These are phyloP conservation scores for Sylvia atricapilla DNA, from an alignment of 2,113 vertebrate genomes.

Conservation along the genomic window DNA sequence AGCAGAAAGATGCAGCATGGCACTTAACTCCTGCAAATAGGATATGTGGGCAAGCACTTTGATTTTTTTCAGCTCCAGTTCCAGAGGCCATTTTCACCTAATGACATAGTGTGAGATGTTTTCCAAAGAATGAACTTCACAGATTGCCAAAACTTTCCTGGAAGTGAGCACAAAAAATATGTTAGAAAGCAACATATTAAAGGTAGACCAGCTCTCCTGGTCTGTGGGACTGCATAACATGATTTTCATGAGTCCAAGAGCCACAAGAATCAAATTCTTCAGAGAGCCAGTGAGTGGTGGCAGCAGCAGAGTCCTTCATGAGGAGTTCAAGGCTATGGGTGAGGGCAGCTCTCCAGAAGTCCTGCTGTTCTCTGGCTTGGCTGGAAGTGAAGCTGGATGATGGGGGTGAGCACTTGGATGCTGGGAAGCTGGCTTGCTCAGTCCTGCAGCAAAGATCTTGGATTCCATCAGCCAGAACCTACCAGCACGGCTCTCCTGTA, in stretches of 20 bases:
- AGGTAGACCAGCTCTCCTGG: not conserved
- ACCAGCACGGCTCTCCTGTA: not conserved
- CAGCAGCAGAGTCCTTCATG: not conserved
- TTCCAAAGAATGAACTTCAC: not conserved
- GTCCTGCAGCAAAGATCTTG: not conserved
- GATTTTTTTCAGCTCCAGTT: slow-evolving; percentile 4
- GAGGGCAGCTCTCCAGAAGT: not conserved
- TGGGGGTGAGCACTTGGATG: not conserved
- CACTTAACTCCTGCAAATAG: not conserved
- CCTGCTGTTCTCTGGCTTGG: not conserved
- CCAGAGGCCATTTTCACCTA: not conserved
- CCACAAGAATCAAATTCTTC: not conserved
- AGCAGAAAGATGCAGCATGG: not conserved
- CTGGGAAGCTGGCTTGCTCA: not conserved
- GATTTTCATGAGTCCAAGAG: not conserved
- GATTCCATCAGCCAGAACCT: not conserved
- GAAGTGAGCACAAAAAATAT: not conserved
- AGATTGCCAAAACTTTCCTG: slow-evolving; percentile 24
- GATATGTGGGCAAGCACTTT: not conserved
- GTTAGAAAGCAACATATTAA: not conserved
- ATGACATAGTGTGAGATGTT: not conserved
- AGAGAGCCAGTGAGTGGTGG: not conserved
- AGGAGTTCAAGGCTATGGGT: not conserved
- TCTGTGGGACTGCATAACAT: not conserved
- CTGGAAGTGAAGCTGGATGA: not conserved